Conservation (phyloP, 2,797 vertebrate genomes). For the Petrocephalus schoutedeni region DNA sequence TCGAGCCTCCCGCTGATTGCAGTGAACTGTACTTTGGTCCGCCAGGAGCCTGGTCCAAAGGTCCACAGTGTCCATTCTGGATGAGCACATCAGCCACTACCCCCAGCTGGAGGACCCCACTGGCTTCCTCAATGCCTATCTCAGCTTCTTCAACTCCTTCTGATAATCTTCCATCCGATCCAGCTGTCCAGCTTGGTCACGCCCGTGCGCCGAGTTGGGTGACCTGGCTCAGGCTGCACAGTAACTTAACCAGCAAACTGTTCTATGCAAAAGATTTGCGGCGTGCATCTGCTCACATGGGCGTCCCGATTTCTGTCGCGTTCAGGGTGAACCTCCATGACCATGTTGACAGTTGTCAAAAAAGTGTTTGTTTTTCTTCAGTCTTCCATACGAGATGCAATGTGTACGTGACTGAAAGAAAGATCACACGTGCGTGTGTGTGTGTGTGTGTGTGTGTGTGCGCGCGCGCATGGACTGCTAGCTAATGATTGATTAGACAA, state of each 20-base stretch:
- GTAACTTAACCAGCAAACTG: not conserved
- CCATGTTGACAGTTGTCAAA: not conserved
- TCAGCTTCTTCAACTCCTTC: constrained; percentile 94
- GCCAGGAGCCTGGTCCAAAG: constrained; percentile 73
- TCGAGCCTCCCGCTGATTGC: not conserved
- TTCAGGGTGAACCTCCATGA: not conserved
- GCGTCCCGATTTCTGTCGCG: not conserved
- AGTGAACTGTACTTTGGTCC: not conserved
- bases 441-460: not conserved
- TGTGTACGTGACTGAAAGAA: not conserved
- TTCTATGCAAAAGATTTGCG: not conserved
- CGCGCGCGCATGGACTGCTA: not conserved
- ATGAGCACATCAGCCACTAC: constrained; percentile 93
- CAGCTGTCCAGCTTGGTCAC: no score
- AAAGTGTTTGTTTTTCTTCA: not conserved
- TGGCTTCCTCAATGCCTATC: constrained; percentile 84
- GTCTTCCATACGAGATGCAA: not conserved
- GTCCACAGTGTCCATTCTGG: constrained; percentile 81
- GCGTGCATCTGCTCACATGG: not conserved
- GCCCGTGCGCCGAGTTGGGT: no score
- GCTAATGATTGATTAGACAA: not conserved
- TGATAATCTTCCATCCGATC: constrained; percentile 49
- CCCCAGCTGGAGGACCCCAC: constrained; percentile 90
- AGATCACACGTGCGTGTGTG: not conserved
- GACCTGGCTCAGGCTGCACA: not conserved